Conservation (phyloP, 2,797 vertebrate genomes). For the Alca torda region DNA sequence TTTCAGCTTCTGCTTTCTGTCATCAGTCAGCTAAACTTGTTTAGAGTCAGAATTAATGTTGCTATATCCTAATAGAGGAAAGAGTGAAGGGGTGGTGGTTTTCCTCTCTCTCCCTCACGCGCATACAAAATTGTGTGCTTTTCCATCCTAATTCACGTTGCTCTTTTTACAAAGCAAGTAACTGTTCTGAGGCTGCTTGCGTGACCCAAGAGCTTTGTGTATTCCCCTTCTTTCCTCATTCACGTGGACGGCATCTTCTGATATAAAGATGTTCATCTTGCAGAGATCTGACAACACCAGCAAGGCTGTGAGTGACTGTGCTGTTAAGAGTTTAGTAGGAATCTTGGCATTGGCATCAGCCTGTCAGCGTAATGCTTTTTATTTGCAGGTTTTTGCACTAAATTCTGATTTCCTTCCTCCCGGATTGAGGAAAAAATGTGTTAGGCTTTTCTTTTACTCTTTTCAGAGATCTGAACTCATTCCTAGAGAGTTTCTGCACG, state of each 20-base stretch:
- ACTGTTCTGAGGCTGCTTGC: slow-evolving; percentile 9
- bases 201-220: not conserved
- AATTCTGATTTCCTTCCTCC: not conserved
- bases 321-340: not conserved
- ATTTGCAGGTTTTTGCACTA: not conserved
- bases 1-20: slow-evolving; percentile 9
- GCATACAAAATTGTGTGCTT: not conserved
- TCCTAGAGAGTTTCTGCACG: not conserved
- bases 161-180: not conserved
- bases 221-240: slow-evolving; percentile 1
- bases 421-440: not conserved
- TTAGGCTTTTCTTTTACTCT: not conserved
- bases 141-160: not conserved
- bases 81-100: not conserved
- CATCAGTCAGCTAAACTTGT: not conserved
- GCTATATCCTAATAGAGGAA: not conserved
- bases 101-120: not conserved
- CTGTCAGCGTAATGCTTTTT: not conserved
- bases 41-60: slow-evolving; percentile 9
- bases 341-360: not conserved
- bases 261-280: slow-evolving; percentile 36
- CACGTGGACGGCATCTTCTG: not conserved
- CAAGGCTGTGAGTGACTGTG: not conserved
- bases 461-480: not conserved
- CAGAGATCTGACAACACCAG: not conserved